A percentile compares a stretch with the other conserved stretches of the same genome.
phyloP scores from a whole-genome alignment of 2,888 invertebrate genomes.

The Deroplatys truncata region DNA sequence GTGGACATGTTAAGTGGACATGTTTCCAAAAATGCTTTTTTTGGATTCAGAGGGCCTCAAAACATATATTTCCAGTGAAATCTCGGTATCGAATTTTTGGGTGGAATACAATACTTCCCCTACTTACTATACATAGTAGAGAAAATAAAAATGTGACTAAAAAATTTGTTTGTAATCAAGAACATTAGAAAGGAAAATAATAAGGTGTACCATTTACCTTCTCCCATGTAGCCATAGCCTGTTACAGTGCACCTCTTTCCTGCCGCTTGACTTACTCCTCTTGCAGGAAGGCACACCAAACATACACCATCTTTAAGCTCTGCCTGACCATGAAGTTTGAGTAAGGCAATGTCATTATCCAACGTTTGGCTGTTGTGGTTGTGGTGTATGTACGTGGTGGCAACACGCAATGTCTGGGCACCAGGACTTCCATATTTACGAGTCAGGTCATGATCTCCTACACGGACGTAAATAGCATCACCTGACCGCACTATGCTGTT shows the following conservation, averaged over 20 bases:
- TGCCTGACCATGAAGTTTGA: slow-evolving; percentile 84
- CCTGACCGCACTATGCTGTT: slow-evolving; percentile 86
- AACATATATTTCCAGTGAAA: no score
- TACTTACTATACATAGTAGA: no score
- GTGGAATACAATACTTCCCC: no score
- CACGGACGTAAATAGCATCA: slow-evolving; percentile 88
- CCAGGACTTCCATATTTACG: slow-evolving; percentile 87
- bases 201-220: slow-evolving; percentile 55
- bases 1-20: no score
- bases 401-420: slow-evolving; percentile 84
- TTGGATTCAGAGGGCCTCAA: no score
- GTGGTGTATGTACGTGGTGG: slow-evolving; percentile 92
- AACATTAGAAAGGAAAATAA: not conserved
- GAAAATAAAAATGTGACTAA: not conserved
- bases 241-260: slow-evolving; percentile 90
- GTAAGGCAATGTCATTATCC: slow-evolving; percentile 89
- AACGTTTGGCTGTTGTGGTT: slow-evolving; percentile 93
- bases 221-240: slow-evolving; percentile 93
- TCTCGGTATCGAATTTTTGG: no score
- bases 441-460: slow-evolving; percentile 88
- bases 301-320: slow-evolving; percentile 83
- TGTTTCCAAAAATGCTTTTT: no score
- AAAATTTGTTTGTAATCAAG: not conserved
- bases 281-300: slow-evolving; percentile 81
- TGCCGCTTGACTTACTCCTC: slow-evolving; percentile 83